Percentiles rank a stretch among this genome's conserved stretches.
Evolutionary conservation across 1,140 invertebrate genomes (phyloP).

Genomic region (Pogonus chalceus): DNA sequence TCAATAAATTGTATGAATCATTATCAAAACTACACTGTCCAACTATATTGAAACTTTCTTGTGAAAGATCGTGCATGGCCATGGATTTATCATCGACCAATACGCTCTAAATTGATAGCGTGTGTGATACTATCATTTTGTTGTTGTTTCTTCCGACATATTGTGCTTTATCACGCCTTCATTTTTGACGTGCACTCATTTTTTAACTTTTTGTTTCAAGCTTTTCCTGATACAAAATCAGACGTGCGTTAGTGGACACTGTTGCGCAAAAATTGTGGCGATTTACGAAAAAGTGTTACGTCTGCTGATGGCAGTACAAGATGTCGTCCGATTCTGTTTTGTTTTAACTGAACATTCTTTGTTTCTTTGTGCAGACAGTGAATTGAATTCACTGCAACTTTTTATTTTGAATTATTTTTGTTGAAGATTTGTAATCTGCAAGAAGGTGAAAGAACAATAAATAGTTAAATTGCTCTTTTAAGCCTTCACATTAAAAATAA

Average conservation of each 20-base stretch:
- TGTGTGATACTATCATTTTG: constrained; percentile 1
- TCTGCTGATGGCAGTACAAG: background rate
- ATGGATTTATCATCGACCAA: constrained; percentile 19
- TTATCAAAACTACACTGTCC: constrained; percentile 6
- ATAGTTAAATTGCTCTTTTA: no score
- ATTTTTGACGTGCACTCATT: background rate
- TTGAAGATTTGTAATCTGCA: no score
- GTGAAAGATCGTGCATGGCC: constrained; percentile 14
- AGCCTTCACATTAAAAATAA: no score
- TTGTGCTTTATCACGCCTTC: background rate
- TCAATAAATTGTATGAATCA: constrained; percentile 15
- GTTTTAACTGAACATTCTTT: background rate
- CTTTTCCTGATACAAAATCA: background rate
- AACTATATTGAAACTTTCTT: constrained; percentile 16
- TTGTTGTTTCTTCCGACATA: constrained; percentile 2
- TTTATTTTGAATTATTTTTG: no score
- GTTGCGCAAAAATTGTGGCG: background rate
- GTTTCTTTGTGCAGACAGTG: no score
- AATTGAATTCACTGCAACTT: no score
- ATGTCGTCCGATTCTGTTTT: background rate
- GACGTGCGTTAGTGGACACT: background rate
- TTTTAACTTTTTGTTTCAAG: constrained; percentile 1
- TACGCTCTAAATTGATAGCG: constrained; percentile 5
- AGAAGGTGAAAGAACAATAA: no score
- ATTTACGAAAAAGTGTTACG: background rate